Conservation (phyloP, 1,140 invertebrate genomes). For the Drosophila suzukii region DNA sequence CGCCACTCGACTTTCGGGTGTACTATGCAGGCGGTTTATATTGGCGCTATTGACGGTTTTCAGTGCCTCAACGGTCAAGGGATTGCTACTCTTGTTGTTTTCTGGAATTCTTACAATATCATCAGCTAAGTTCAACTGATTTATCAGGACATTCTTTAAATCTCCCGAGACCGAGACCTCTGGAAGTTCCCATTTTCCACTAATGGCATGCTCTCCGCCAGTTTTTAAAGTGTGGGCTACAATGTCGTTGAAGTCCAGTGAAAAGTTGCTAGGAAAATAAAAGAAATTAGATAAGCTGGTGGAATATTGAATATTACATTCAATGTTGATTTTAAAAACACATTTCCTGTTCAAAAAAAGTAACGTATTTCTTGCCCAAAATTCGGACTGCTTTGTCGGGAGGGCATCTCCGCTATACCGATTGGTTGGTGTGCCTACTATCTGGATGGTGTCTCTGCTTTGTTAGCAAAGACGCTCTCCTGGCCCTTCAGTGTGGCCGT, state of each 20-base stretch:
- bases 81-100: slow-evolving; percentile 23
- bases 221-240: slow-evolving; percentile 69
- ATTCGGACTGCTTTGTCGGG: too few relatives aligned
- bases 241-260: slow-evolving; percentile 75
- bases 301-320: too few relatives aligned
- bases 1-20: slow-evolving; percentile 72
- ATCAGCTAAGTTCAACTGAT: slow-evolving; percentile 82
- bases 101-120: slow-evolving; percentile 75
- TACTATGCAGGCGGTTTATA: slow-evolving; percentile 65
- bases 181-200: slow-evolving; percentile 61
- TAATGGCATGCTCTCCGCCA: slow-evolving; percentile 53
- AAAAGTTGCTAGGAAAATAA: slow-evolving; percentile 35
- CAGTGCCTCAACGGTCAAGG: slow-evolving; percentile 24
- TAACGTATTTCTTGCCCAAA: too few relatives aligned
- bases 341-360: too few relatives aligned
- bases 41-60: slow-evolving; percentile 73
- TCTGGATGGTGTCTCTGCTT: too few relatives aligned
- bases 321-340: too few relatives aligned
- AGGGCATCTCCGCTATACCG: too few relatives aligned
- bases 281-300: too few relatives aligned
- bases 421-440: too few relatives aligned
- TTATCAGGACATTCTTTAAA: slow-evolving; percentile 71
- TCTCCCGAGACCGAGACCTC: slow-evolving; percentile 53
- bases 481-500: too few relatives aligned
- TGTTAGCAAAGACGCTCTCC: too few relatives aligned